Conservation (phyloP, 2,797 vertebrate genomes). For the Falco cherrug region DNA sequence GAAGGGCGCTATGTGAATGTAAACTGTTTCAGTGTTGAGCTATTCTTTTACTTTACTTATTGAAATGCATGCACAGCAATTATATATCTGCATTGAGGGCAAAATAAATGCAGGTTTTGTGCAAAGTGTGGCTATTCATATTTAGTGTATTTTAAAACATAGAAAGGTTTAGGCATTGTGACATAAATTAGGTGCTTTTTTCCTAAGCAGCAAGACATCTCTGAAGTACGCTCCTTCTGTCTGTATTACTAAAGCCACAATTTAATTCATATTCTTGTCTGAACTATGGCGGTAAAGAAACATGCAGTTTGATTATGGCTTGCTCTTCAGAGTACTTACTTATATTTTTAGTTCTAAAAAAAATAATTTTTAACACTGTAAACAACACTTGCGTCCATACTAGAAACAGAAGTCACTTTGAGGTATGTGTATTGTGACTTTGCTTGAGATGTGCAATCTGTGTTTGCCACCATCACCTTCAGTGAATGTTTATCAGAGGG, state of each 20-base stretch:
- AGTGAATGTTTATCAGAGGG: neutral
- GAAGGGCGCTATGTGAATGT: neutral
- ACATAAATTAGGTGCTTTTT: neutral
- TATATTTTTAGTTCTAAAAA: constrained; percentile 40
- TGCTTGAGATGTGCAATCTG: constrained; percentile 9
- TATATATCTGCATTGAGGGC: neutral
- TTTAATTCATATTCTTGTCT: constrained; percentile 10
- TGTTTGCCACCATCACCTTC: constrained; percentile 5
- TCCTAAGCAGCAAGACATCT: constrained; percentile 23
- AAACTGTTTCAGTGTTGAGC: neutral
- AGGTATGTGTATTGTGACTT: constrained; percentile 21
- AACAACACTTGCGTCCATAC: neutral
- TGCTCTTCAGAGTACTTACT: neutral
- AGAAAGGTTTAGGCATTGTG: neutral
- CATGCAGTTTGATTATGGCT: neutral
- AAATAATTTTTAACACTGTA: constrained; percentile 24
- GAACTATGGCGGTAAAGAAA: constrained; percentile 3
- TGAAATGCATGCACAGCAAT: neutral
- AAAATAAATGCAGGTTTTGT: neutral
- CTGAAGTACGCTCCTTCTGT: neutral
- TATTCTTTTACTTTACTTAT: neutral
- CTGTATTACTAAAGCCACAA: neutral
- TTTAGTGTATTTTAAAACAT: neutral
- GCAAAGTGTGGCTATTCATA: neutral
- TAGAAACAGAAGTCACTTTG: constrained; percentile 43